Percentiles rank a stretch among this genome's conserved stretches.
phyloP scores from a whole-genome alignment of 2,797 vertebrate genomes.

The Diplodus puntazzo region DNA sequence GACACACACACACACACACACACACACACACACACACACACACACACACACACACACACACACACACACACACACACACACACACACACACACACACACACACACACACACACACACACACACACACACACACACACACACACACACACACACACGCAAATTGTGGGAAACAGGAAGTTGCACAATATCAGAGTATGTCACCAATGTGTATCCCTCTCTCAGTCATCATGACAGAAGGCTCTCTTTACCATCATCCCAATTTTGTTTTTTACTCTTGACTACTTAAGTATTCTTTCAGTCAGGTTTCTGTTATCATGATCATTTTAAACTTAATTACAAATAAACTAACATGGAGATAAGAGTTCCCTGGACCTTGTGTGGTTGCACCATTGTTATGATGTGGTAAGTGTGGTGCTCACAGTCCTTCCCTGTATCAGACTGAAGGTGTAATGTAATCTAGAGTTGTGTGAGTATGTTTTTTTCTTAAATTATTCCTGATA shows the following conservation, averaged over 20 bases:
- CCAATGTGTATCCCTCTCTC: background rate
- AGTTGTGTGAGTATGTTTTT: too few relatives aligned
- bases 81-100: conserved; percentile 25
- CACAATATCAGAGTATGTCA: conserved; percentile 9
- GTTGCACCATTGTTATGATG: too few relatives aligned
- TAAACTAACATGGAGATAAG: background rate
- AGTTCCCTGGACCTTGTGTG: background rate
- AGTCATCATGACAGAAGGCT: background rate
- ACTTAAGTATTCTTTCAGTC: background rate
- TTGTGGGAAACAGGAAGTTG: conserved; percentile 35
- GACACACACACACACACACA: too few relatives aligned
- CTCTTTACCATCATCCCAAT: background rate
- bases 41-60: too few relatives aligned
- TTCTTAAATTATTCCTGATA: too few relatives aligned
- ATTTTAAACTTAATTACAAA: background rate
- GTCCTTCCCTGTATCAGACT: too few relatives aligned
- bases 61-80: too few relatives aligned
- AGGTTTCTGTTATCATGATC: background rate
- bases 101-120: conserved; percentile 25
- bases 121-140: conserved; percentile 23
- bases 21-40: too few relatives aligned
- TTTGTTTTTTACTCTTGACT: background rate
- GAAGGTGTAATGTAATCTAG: too few relatives aligned
- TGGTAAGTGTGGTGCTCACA: too few relatives aligned
- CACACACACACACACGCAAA: conserved; percentile 18